Evolutionary conservation across 2,888 invertebrate species (phyloP).

Genomic region (Coleophora deauratella): DNA sequence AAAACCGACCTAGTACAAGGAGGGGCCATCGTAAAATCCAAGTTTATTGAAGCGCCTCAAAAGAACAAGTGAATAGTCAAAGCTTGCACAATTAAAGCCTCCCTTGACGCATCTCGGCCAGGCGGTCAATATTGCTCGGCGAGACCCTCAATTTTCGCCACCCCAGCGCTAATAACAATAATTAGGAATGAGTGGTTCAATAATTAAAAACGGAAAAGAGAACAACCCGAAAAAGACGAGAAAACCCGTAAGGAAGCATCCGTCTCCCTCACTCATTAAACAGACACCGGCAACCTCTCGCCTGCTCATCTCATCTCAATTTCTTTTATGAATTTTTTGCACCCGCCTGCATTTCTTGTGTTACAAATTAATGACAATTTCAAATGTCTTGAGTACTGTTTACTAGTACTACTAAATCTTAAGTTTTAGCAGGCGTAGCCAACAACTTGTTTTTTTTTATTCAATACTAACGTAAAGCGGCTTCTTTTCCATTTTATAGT

Average conservation of each 20-base stretch:
- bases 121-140: constrained; percentile 68
- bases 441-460: too few relatives aligned
- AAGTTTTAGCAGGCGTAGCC: too few relatives aligned
- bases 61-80: constrained; percentile 69
- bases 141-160: constrained; percentile 73
- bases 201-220: constrained; percentile 76
- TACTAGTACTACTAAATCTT: too few relatives aligned
- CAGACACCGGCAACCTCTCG: constrained; percentile 26
- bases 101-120: constrained; percentile 55
- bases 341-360: constrained; percentile 27
- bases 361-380: constrained; percentile 57
- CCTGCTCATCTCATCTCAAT: constrained; percentile 39
- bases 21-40: constrained; percentile 56
- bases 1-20: constrained; percentile 46
- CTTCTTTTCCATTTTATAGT: too few relatives aligned
- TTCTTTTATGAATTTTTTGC: constrained; percentile 52
- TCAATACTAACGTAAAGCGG: too few relatives aligned
- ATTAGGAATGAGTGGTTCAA: constrained; percentile 76
- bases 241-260: constrained; percentile 36
- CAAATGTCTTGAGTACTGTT: constrained; percentile 33
- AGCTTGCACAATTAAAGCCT: constrained; percentile 67
- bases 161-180: constrained; percentile 74
- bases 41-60: constrained; percentile 66
- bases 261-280: constrained; percentile 32
- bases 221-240: constrained; percentile 61